Base-by-base conservation (phyloP, 2,797 vertebrate species). In the Pampus argenteus region DNA sequence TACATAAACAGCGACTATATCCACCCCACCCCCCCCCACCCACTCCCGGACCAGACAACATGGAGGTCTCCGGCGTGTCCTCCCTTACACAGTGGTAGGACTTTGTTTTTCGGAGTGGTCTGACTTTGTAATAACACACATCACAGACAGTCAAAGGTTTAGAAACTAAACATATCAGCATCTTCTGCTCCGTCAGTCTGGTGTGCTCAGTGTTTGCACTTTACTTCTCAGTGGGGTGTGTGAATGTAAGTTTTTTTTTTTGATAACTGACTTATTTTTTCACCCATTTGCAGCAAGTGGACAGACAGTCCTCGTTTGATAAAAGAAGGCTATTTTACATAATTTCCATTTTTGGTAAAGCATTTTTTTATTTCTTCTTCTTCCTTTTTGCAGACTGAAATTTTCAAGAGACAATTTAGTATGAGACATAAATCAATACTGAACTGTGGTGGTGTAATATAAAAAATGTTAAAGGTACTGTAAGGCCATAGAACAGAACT, bases 1-100 rank as follows among this genome's bases (percentile, higher is more conserved):
- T 78, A 91, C 84, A 88, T 85, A 85, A 88, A 89, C 91, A 93
- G 90, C 85, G 86, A 93, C 91, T 86, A 71, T 81, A 68, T 47
- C 87, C 86, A 61, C 78, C 79, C 77, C 71, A 79, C 86, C 74
- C 81, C 56, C 63, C 84, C 84, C 69, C 78, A 60, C 66, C 79
- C 9, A 6, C 47, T 54, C 42, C 47, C n/a, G n/a, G 34, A 36
- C 34, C 11, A 76, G 78, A 78, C 45, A 52, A 78, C 59, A 71
- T 52, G 61, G 81, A 78, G 66, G 54, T 57, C 70, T 76, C 36
- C 55, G 59, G 64, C 62, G 47, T 28, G 68, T 70, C 52, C 50
- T 44, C 74, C 44, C 23, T 69, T 66, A 77, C 76, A 82, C 77
- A 76, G 74, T 76, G 79, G 42, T 65, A 64, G 75, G 78, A 81